Evolutionary conservation across 2,113 vertebrate species (phyloP).

Genomic region (Tetrax tetrax): DNA sequence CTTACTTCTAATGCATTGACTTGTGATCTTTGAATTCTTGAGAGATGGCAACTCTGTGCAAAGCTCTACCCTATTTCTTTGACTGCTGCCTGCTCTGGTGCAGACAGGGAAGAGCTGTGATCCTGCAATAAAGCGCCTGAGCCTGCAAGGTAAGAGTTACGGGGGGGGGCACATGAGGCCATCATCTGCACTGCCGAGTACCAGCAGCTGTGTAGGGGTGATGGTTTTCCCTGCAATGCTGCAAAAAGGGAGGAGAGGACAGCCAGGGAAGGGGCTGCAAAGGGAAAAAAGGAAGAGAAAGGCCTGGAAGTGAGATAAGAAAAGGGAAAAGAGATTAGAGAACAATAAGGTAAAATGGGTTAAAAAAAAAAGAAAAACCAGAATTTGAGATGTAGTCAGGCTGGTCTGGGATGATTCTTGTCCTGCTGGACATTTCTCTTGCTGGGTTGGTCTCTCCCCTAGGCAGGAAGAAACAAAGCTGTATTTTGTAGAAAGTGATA

Average conservation of each 20-base stretch:
- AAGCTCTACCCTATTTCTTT: neutral
- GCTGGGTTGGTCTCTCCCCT: neutral
- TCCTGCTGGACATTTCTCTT: neutral
- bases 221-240: neutral
- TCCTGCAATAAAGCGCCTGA: neutral
- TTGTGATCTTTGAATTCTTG: neutral
- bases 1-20: neutral
- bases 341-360: neutral
- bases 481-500: neutral
- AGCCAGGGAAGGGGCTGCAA: neutral
- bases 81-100: neutral
- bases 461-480: neutral
- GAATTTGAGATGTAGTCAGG: neutral
- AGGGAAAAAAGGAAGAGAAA: neutral
- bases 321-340: neutral
- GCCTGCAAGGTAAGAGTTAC: too few relatives aligned
- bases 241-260: neutral
- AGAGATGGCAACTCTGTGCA: neutral
- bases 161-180: neutral
- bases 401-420: neutral
- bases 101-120: neutral
- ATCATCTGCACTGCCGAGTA: neutral
- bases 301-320: neutral
- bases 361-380: neutral
- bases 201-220: accelerated